Base-by-base conservation (phyloP, 2,113 vertebrate genomes). In the Burhinus oedicnemus region DNA sequence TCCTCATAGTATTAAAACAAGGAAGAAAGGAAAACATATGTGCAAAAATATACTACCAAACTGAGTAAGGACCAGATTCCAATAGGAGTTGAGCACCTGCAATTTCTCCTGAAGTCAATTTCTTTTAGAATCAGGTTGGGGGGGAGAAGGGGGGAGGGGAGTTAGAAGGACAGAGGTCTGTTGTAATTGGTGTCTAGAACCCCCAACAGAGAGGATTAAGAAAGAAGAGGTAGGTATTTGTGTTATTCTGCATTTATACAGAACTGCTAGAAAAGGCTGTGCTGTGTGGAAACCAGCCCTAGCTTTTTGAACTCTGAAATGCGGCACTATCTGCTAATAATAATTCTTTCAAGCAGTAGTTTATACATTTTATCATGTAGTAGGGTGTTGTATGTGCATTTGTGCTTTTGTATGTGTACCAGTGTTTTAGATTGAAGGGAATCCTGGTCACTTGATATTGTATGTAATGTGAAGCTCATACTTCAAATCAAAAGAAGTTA, bases 171-270 rank as follows among this genome's bases (percentile, higher is more conserved):
- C 79, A 89, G 70, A 45, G 9, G 36, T 68, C 79, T 93, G 69
- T 87, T 87, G 60, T 83, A 93, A 92, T 52, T 82, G 74, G 36
- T 91, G 89, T 89, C 92, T 92, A 77, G 70, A 95, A 96, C 82
- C 69, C 82, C 92, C 79, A 89, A 80, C 90, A 30, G 81, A 94
- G 95, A 92, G 87, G 91, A 96, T 96, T 95, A 96, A 87, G 91
- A 89, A 91, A 87, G 71, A 74, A 90, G 79, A 85, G 51, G 52
- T 72, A 51, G 58, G 77, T 72, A 79, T 79, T 92, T 84, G 52
- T 75, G 65, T 60, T 78, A 36, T 42, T 71, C 69, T 55, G 25
- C 62, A 30, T 82, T n/a, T 52, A 45, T 19, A 78, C 45, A 93
- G 60, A 83, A 78, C 49, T 64, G 23, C n/a, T 69, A 51, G 72